Conservation (phyloP, 2,797 vertebrate genomes). For the Decapterus maruadsi region DNA sequence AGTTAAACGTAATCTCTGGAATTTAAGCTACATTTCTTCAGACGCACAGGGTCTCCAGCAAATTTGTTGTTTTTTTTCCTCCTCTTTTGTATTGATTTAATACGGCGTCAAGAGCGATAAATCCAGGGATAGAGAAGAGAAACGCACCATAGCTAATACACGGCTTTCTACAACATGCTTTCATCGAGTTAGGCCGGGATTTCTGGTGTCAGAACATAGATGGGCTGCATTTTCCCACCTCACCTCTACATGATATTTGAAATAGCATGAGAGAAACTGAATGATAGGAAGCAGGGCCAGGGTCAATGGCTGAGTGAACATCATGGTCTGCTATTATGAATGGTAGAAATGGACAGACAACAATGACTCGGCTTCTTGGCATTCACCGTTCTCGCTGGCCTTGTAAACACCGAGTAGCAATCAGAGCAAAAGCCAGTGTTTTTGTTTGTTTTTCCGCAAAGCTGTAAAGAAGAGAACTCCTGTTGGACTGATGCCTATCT, state of each 20-base stretch:
- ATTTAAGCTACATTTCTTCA: conserved; percentile 64
- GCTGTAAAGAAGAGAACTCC: conserved; percentile 10
- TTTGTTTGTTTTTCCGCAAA: conserved; percentile 20
- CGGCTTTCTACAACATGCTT: conserved; percentile 35
- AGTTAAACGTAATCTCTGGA: conserved; percentile 68
- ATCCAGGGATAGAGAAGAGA: conserved; percentile 17
- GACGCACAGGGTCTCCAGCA: conserved; percentile 26
- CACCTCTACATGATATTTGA: conserved; percentile 2
- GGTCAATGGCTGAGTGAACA: conserved; percentile 26
- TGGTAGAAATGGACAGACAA: conserved; percentile 9
- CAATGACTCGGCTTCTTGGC: conserved; percentile 2
- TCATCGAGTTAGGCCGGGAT: neutral
- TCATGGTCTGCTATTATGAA: conserved; percentile 25
- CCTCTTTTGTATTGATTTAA: conserved; percentile 50
- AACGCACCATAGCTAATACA: conserved; percentile 1
- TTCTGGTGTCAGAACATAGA: conserved; percentile 35
- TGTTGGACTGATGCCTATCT: conserved; percentile 35
- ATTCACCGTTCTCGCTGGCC: conserved; percentile 6
- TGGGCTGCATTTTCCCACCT: conserved; percentile 41
- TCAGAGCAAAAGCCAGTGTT: conserved; percentile 30
- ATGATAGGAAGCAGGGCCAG: neutral
- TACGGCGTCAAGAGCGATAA: conserved; percentile 18
- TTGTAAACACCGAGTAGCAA: neutral
- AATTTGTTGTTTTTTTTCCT: conserved; percentile 17
- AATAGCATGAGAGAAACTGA: conserved; percentile 11